A percentile compares a stretch with the other conserved stretches of the same genome.
Conservation (phyloP, 2,797 vertebrate genomes). For the Sarcoramphus papa region DNA sequence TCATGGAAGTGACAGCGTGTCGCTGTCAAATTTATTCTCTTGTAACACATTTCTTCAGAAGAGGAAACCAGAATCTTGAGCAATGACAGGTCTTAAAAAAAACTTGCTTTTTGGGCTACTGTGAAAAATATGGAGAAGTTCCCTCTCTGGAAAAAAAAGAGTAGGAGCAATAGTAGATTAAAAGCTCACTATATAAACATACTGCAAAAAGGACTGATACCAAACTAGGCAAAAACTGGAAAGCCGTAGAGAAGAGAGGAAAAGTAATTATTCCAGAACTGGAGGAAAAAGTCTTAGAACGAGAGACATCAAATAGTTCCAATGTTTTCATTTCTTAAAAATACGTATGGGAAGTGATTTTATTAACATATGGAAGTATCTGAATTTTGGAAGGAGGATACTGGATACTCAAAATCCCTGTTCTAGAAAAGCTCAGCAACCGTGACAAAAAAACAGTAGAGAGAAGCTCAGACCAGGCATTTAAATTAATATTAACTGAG, state of each 20-base stretch:
- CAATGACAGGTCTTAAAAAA: background rate
- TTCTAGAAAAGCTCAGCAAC: background rate
- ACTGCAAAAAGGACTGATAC: background rate
- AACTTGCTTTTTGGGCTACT: background rate
- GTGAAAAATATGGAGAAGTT: background rate
- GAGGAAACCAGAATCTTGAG: background rate
- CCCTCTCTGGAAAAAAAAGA: background rate
- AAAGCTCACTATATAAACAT: background rate
- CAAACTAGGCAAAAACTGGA: background rate
- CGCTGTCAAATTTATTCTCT: background rate
- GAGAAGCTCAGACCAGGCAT: background rate
- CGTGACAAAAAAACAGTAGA: background rate
- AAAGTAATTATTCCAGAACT: background rate
- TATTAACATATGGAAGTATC: background rate
- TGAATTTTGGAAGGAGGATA: background rate
- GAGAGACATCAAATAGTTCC: background rate
- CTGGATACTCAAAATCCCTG: background rate
- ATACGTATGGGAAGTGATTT: background rate
- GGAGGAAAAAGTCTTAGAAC: background rate
- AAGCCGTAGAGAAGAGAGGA: background rate
- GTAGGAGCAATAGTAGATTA: background rate
- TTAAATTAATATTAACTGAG: background rate
- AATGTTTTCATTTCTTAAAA: background rate
- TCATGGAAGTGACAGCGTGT: rapidly evolving
- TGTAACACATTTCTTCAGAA: background rate